Base-by-base conservation (phyloP, 1,140 invertebrate genomes). In the Armadillidium nasatum region DNA sequence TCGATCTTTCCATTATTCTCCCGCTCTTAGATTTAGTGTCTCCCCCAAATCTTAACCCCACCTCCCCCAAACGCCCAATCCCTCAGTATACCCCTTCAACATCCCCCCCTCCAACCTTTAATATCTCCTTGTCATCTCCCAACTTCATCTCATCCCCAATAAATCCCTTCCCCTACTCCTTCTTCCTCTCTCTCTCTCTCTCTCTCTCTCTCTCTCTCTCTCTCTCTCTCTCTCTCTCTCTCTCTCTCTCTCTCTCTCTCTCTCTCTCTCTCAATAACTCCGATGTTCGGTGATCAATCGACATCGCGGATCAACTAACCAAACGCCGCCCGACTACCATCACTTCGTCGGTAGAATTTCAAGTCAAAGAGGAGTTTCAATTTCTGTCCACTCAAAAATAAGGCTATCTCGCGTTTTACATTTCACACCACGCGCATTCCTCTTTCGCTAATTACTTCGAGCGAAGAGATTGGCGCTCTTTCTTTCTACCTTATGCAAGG, bases 221-320 rank as follows among this genome's bases (percentile, higher is more conserved):
- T 76, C 73, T 74, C 74, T 78, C 76, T 77, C 76, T 68, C 74
- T 71, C 84, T 80, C 89, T 88, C 76, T 91, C 88, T 68, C 79
- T 80, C 67, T 82, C 81, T 4, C 70, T 74, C 44, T 77, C 66
- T 68, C 78, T 73, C 33, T 74, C 79, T 78, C 79, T 78, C 46
- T 77, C 78, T 54, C 72, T 73, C 19, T 71, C 69, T 73, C 69
- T 33, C 45, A 15, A 23, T 33, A 19, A 21, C 11, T 72, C 33
- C 33, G 33, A 33, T 33, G 33, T 33, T 33, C 33, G 33, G 33
- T 33, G 33, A 3, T 33, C 33, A 33, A 33, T 33, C 6, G 33
- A 33, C 33, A 33, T 33, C 33, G 33, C 33, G 33, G 33, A 33
- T 33, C 33, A 33, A 33, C 33, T 33, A 33, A 6, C 33, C 33